Percentiles rank a stretch among this genome's conserved stretches.
Evolutionary conservation across 2,888 invertebrate genomes (phyloP).

Genomic region (Ophion costatus): DNA sequence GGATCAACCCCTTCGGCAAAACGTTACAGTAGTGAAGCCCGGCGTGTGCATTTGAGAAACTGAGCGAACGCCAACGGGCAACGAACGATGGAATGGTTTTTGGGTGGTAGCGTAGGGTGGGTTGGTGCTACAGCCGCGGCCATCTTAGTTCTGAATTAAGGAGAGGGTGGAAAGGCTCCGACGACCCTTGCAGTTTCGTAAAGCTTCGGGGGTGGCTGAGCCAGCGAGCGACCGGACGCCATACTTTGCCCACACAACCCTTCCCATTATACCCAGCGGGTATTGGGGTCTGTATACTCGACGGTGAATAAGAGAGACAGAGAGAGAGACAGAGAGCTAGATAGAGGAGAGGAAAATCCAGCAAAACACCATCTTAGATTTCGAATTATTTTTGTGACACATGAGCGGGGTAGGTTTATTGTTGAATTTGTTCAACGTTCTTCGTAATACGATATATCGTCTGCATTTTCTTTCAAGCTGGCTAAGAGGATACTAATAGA

Average conservation of each 20-base stretch:
- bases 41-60: conserved; percentile 60
- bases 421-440: too few relatives aligned
- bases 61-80: conserved; percentile 45
- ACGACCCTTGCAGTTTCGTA: conserved; percentile 68
- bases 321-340: not conserved
- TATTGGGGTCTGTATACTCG: conserved; percentile 44
- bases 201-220: conserved; percentile 68
- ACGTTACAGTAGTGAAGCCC: conserved; percentile 53
- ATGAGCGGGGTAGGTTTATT: not conserved
- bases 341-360: conserved; percentile 2
- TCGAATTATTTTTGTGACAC: not conserved
- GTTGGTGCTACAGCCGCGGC: conserved; percentile 67
- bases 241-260: conserved; percentile 64
- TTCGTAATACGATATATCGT: not conserved
- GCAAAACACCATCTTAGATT: conserved; percentile 22
- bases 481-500: not conserved
- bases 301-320: conserved; percentile 33
- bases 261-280: conserved; percentile 56
- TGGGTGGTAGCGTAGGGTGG: conserved; percentile 42
- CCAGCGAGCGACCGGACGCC: conserved; percentile 64
- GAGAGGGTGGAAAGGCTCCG: conserved; percentile 78
- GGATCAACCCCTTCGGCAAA: conserved; percentile 56
- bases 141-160: conserved; percentile 83
- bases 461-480: not conserved
- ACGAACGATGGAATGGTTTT: conserved; percentile 53